Percentiles rank a stretch among this genome's conserved stretches.
Evolutionary conservation across 2,888 invertebrate species (phyloP).

Genomic region (Adelognathus sp.): DNA sequence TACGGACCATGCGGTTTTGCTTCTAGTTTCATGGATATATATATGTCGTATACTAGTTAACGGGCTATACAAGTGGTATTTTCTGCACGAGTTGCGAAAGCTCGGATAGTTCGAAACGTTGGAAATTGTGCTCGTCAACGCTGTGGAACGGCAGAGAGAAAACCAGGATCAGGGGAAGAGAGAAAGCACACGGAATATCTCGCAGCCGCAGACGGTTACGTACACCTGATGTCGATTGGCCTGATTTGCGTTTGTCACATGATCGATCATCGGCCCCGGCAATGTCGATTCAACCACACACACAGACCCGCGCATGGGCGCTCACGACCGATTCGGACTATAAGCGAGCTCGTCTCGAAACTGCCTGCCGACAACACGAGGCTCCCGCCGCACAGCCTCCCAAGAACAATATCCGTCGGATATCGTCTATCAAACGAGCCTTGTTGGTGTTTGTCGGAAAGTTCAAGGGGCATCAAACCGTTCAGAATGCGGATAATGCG

Average conservation of each 20-base stretch:
- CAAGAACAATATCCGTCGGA: conserved; percentile 44
- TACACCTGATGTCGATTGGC: conserved; percentile 62
- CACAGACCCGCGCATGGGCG: conserved; percentile 12
- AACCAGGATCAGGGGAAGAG: too few species aligned
- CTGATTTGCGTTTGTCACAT: conserved; percentile 67
- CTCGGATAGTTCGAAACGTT: conserved; percentile 23
- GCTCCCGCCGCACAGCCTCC: not conserved
- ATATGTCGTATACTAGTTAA: not conserved
- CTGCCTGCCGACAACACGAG: conserved; percentile 24
- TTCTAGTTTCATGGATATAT: not conserved
- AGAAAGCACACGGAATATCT: conserved; percentile 40
- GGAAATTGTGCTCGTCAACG: not conserved
- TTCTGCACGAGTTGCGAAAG: conserved; percentile 44
- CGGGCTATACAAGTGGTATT: conserved; percentile 28
- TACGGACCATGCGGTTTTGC: not conserved
- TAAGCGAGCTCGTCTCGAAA: conserved; percentile 40
- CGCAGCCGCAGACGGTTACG: conserved; percentile 44
- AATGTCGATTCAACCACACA: conserved; percentile 52
- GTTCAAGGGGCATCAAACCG: conserved; percentile 41
- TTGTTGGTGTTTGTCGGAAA: conserved; percentile 38
- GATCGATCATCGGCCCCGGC: conserved; percentile 55
- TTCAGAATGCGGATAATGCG: conserved; percentile 35
- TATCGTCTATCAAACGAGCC: conserved; percentile 45
- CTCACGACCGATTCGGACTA: conserved; percentile 48
- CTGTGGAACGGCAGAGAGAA: not conserved